Conservation (phyloP, 1,140 invertebrate species). For the Eurosta solidaginis region DNA sequence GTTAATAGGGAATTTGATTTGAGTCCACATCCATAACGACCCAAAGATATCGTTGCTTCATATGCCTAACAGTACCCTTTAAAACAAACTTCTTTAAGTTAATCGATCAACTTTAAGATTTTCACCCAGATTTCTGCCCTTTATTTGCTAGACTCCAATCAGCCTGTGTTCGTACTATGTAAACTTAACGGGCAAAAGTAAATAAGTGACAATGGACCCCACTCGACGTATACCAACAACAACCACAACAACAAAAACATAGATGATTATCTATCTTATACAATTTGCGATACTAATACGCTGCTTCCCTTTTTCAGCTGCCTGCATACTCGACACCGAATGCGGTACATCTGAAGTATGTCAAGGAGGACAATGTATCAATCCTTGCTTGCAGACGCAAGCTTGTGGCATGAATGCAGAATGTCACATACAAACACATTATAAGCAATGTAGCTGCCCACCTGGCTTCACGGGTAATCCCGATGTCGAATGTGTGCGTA, state of each 20-base stretch:
- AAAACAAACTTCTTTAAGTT: too few relatives aligned
- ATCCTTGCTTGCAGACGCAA: constrained; percentile 77
- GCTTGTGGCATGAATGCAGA: constrained; percentile 89
- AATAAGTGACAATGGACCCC: too few relatives aligned
- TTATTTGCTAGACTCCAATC: too few relatives aligned
- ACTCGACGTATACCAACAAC: neutral
- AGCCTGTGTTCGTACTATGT: too few relatives aligned
- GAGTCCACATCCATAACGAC: too few relatives aligned
- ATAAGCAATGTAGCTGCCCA: constrained; percentile 81
- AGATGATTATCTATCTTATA: too few relatives aligned
- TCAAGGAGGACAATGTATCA: constrained; percentile 78
- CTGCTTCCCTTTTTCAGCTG: constrained; percentile 62
- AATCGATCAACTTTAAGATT: too few relatives aligned
- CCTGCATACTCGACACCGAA: constrained; percentile 79
- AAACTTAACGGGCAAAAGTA: too few relatives aligned
- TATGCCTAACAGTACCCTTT: too few relatives aligned
- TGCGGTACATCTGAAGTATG: constrained; percentile 80
- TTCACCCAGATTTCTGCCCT: too few relatives aligned
- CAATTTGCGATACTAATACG: neutral
- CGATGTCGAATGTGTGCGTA: constrained; percentile 82
- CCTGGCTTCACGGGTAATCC: constrained; percentile 85
- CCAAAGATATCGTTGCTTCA: too few relatives aligned
- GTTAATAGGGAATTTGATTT: too few relatives aligned
- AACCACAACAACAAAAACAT: neutral
- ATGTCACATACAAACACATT: constrained; percentile 76